Conservation (phyloP, 2,888 invertebrate genomes). For the Elysia crispata region DNA sequence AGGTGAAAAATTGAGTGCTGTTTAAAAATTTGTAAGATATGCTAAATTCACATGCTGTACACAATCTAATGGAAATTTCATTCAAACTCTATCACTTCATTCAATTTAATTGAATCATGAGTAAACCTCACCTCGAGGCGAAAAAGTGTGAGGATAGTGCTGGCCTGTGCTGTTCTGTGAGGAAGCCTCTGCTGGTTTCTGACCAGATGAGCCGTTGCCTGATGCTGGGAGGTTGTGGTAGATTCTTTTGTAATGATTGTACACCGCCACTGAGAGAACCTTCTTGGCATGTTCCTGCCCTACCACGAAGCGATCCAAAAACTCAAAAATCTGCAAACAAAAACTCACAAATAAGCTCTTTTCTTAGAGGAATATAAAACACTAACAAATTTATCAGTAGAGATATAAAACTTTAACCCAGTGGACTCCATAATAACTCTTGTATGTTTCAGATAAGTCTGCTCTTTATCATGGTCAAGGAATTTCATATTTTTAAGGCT, state of each 20-base stretch:
- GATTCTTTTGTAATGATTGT: conserved; percentile 99
- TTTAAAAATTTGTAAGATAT: no score
- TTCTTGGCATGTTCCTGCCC: conserved; percentile 99
- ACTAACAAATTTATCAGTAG: neutral
- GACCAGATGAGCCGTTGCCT: conserved; percentile 5
- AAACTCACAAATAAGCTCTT: neutral
- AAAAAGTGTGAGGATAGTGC: conserved; percentile 55
- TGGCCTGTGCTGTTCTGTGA: conserved; percentile 48
- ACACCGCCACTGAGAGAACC: conserved; percentile 97
- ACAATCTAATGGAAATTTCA: no score
- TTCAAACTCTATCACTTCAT: no score
- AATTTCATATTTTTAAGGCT: no score
- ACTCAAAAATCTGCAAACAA: conserved; percentile 88
- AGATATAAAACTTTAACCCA: neutral
- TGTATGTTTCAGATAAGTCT: no score
- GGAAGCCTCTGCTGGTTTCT: conserved; percentile 38
- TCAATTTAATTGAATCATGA: neutral
- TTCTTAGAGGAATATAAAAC: no score
- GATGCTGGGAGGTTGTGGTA: conserved; percentile 87
- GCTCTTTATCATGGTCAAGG: no score
- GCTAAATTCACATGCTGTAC: no score
- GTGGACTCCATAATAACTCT: no score
- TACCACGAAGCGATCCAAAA: conserved; percentile 96
- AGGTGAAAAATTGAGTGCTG: no score
- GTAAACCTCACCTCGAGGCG: conserved; percentile 55